phyloP scores from a whole-genome alignment of 37 sponge, comb jelly and placozoan species.

The Hormiphora californensis region DNA sequence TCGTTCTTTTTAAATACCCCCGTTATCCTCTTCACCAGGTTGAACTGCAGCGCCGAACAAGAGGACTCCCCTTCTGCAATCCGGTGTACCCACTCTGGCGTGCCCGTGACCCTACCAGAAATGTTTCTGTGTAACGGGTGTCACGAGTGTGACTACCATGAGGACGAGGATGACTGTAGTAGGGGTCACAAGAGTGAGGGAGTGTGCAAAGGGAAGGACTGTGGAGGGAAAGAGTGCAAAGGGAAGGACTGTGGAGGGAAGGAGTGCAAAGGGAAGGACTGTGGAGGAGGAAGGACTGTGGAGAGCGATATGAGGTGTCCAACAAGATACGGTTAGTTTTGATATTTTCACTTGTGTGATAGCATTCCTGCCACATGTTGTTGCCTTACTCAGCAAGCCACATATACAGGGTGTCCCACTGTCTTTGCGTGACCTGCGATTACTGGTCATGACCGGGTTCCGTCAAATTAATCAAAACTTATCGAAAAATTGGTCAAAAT shows the following conservation, averaged over 20 bases:
- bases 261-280: background rate
- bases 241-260: background rate
- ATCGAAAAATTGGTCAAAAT: too few species aligned
- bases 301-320: background rate
- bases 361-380: background rate
- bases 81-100: background rate
- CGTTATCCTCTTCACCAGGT: too few species aligned
- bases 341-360: background rate
- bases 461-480: too few species aligned
- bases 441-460: too few species aligned
- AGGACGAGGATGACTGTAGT: background rate
- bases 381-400: background rate
- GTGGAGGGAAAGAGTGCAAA: too few species aligned
- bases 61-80: too few species aligned
- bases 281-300: too few species aligned
- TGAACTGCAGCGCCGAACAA: background rate
- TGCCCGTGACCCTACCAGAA: background rate
- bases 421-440: too few species aligned
- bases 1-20: too few species aligned
- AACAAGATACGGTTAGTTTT: background rate
- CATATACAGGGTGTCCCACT: too few species aligned
- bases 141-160: constrained; percentile 15
- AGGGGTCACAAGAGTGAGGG: background rate
- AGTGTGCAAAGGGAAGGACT: background rate
- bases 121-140: constrained; percentile 5